Evolutionary conservation across 2,888 invertebrate genomes (phyloP), one percentile per base, ranked within the genome.

Genomic region (Pristionchus entomophagus): DNA sequence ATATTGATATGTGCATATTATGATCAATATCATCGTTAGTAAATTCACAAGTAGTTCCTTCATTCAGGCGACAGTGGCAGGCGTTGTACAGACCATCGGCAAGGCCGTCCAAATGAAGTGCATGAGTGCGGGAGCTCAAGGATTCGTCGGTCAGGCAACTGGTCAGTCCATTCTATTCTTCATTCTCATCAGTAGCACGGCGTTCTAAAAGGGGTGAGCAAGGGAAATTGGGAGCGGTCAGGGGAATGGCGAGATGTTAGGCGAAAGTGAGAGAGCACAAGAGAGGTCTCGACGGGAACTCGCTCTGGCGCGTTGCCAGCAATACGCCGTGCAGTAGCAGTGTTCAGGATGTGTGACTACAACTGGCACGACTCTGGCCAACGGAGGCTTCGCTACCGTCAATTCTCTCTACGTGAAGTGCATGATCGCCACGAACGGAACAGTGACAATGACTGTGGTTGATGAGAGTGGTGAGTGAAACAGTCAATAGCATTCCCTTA

Each of bases 341-440:
- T 78, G n/a, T 29, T n/a, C 53, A 83, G 83, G 83, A 0, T 83
- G 83, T 41, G 83, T 83, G 26, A 62, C 62, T 17, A 38, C 83
- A 12, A 26, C 38, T 29, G 83, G 83, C 2, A 38, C 62, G n/a
- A 35, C 35, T 32, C 59, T 83, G 10, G 5, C 26, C 41, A 83
- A 83, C 41, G 41, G 41, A 29, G 45, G 49, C 8, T 83, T 38
- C 62, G 62, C 19, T 2, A 49, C 32, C 0, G 80, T 80, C 35
- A 80, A 80, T 19, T 32, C 32, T 17, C 38, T 49, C n/a, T 80
- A 53, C 32, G 80, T 80, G 29, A 80, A 80, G 53, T 80, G 80
- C 35, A 26, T 49, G 51, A 53, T 80, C 49, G 14, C 32, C 14
- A 26, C 80, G 32, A 80, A 80, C 35, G 53, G 53, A 14, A 80